These are phyloP conservation scores for Megalops atlanticus DNA, from an alignment of 2,113 vertebrate genomes.

Conservation along the genomic window DNA sequence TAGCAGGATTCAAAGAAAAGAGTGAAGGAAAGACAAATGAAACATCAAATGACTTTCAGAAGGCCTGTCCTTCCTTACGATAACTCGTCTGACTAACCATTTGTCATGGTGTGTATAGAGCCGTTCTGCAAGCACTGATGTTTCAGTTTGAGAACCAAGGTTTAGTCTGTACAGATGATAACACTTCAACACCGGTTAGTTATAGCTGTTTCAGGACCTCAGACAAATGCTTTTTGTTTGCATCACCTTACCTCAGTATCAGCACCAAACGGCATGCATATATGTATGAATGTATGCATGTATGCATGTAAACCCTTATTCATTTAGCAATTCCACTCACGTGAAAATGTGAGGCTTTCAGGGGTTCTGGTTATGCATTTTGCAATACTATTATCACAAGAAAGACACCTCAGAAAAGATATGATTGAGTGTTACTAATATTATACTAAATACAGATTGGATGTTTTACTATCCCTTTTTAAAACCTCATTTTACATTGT, in stretches of 20 bases:
- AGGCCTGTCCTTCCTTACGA: conserved; percentile 61
- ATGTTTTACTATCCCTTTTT: no score
- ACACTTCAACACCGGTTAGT: background rate
- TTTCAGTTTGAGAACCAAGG: conserved; percentile 5
- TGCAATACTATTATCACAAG: no score
- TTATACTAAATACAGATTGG: no score
- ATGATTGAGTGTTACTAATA: no score
- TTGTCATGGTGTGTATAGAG: background rate
- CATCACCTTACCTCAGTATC: background rate
- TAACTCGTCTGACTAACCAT: conserved; percentile 4
- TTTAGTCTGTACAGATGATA: background rate
- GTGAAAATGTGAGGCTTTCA: no score
- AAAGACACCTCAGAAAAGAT: no score
- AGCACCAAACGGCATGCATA: no score
- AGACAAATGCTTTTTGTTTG: background rate
- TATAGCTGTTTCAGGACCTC: background rate
- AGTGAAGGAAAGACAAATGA: conserved; percentile 57
- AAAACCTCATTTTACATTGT: no score
- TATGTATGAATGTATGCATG: no score
- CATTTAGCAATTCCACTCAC: no score
- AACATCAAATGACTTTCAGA: conserved; percentile 60
- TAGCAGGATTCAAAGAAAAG: conserved; percentile 37
- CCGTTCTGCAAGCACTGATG: background rate
- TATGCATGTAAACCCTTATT: no score
- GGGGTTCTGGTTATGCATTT: no score